Evolutionary conservation across 2,797 vertebrate genomes (phyloP).

Genomic region (Merluccius polli): DNA sequence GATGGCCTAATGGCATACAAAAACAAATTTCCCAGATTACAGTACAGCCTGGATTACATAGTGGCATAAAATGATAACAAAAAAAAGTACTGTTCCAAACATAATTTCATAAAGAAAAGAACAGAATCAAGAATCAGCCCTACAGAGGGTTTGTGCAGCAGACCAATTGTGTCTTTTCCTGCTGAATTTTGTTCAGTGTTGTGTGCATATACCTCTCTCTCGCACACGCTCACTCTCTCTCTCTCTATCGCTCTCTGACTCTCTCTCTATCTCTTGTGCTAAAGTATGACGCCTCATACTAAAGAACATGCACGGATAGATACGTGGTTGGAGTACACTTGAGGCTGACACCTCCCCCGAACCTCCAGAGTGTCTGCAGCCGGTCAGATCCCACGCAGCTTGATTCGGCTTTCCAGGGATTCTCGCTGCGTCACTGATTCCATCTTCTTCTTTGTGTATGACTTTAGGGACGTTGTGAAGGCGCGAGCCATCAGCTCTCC

Average conservation of each 20-base stretch:
- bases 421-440: neutral
- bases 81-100: neutral
- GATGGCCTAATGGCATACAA: neutral
- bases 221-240: too few species aligned
- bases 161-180: neutral
- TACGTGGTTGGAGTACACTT: neutral
- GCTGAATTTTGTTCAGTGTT: neutral
- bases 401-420: neutral
- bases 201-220: neutral
- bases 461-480: neutral
- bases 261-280: neutral
- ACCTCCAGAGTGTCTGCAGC: neutral
- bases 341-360: neutral
- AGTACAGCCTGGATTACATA: neutral
- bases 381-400: too few species aligned
- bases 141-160: neutral
- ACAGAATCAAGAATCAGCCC: neutral
- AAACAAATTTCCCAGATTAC: neutral
- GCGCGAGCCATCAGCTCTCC: slow-evolving; percentile 32
- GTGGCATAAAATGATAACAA: neutral
- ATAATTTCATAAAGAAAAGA: neutral
- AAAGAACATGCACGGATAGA: too few species aligned
- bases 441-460: neutral
- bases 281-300: too few species aligned
- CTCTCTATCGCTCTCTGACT: neutral